phyloP scores from a whole-genome alignment of 1,140 invertebrate genomes.

The Drosophila teissieri region DNA sequence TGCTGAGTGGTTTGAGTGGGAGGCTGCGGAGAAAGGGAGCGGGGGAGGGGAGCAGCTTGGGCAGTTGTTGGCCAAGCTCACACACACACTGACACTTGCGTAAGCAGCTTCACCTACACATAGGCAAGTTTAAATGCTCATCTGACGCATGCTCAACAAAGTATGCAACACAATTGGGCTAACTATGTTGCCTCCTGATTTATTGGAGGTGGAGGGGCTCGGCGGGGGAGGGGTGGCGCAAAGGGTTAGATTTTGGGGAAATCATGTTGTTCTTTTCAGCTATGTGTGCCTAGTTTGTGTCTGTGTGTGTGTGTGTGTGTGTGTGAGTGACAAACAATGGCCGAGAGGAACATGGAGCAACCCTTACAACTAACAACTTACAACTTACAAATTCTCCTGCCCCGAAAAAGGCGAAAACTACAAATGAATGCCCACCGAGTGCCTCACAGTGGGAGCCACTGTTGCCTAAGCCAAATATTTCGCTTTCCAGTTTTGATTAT shows the following conservation, averaged over 20 bases:
- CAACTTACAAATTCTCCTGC: neutral
- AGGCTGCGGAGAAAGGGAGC: neutral
- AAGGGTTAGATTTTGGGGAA: slow-evolving; percentile 21
- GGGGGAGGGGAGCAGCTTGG: slow-evolving; percentile 30
- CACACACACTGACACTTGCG: neutral
- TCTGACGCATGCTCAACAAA: slow-evolving; percentile 76
- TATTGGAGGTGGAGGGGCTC: slow-evolving; percentile 7
- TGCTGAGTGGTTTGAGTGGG: slow-evolving; percentile 14
- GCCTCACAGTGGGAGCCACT: slow-evolving; percentile 3
- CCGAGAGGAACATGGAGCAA: slow-evolving; percentile 38
- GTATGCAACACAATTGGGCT: slow-evolving; percentile 81
- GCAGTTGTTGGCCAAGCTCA: slow-evolving; percentile 65
- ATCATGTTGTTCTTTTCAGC: slow-evolving; percentile 16
- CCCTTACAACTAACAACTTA: slow-evolving; percentile 3
- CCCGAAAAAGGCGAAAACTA: slow-evolving; percentile 54
- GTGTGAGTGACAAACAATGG: slow-evolving; percentile 61
- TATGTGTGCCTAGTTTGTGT: neutral
- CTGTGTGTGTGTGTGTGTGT: slow-evolving; percentile 25
- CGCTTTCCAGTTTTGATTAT: slow-evolving; percentile 80
- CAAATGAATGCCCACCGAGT: slow-evolving; percentile 65
- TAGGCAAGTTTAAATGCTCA: slow-evolving; percentile 55
- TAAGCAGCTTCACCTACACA: slow-evolving; percentile 13
- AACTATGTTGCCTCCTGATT: slow-evolving; percentile 70
- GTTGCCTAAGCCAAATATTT: slow-evolving; percentile 62
- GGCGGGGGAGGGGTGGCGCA: neutral